Evolutionary conservation across 2,888 invertebrate genomes (phyloP).

Genomic region (Spisula subtruncata): DNA sequence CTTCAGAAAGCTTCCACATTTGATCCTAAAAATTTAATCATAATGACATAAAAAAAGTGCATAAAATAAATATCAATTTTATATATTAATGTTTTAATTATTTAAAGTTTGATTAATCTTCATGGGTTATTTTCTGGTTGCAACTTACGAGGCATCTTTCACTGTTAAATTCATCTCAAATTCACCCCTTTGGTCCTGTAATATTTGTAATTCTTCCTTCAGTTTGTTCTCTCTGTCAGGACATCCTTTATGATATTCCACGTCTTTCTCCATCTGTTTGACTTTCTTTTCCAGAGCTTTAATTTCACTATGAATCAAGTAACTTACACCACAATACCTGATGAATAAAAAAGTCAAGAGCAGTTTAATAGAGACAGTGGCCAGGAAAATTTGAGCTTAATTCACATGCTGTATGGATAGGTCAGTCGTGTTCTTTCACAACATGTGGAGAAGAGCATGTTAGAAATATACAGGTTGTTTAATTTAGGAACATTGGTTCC

Average conservation of each 20-base stretch:
- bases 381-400: neutral
- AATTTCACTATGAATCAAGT: conserved; percentile 88
- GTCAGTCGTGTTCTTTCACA: neutral
- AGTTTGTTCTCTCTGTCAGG: conserved; percentile 80
- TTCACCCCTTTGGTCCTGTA: conserved; percentile 74
- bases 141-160: conserved; percentile 79
- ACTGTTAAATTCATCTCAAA: conserved; percentile 75
- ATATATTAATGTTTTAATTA: too few relatives aligned
- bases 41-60: too few relatives aligned
- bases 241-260: conserved; percentile 79
- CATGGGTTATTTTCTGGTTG: neutral
- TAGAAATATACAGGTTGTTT: neutral
- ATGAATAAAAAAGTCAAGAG: neutral
- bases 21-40: too few relatives aligned
- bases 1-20: too few relatives aligned
- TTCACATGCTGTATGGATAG: too few relatives aligned
- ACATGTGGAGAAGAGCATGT: neutral
- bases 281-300: conserved; percentile 87
- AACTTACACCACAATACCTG: conserved; percentile 88
- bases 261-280: conserved; percentile 79
- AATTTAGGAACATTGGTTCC: neutral
- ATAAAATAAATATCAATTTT: too few relatives aligned
- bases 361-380: neutral
- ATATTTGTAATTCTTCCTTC: conserved; percentile 72
- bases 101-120: too few relatives aligned